These are phyloP conservation scores for Saccopteryx bilineata DNA, from an alignment of 2,113 vertebrate species.

Conservation along the genomic window DNA sequence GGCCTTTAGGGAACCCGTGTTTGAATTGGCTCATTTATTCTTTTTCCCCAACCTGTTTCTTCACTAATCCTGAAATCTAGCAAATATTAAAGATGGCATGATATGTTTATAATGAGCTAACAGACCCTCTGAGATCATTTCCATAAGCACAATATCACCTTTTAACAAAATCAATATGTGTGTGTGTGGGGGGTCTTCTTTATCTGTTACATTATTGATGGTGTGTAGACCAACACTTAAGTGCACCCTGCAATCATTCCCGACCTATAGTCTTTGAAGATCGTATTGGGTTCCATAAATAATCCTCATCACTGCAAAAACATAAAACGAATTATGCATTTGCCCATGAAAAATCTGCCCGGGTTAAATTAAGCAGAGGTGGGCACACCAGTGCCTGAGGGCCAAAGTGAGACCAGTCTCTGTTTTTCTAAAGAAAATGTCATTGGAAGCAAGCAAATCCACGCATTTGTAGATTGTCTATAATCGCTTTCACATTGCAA, in stretches of 20 bases:
- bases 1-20: neutral
- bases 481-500: neutral
- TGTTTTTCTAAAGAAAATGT: conserved; percentile 14
- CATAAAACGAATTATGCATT: neutral
- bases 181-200: neutral
- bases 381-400: neutral
- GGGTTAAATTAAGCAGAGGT: neutral
- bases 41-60: neutral
- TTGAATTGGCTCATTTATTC: neutral
- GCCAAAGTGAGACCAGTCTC: neutral
- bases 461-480: neutral
- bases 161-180: neutral
- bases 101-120: conserved; percentile 5
- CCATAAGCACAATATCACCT: neutral
- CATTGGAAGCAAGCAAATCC: neutral
- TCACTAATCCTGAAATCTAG: conserved; percentile 4
- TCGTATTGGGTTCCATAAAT: neutral
- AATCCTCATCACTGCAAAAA: neutral
- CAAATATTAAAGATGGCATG: neutral
- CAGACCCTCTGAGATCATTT: neutral
- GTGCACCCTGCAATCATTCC: neutral
- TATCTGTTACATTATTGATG: neutral
- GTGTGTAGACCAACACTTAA: neutral
- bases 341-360: neutral
- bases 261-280: neutral